Evolutionary conservation across 2,797 vertebrate genomes (phyloP), one percentile per base, ranked within the genome.

Genomic region (Paedocypris micromegethes): DNA sequence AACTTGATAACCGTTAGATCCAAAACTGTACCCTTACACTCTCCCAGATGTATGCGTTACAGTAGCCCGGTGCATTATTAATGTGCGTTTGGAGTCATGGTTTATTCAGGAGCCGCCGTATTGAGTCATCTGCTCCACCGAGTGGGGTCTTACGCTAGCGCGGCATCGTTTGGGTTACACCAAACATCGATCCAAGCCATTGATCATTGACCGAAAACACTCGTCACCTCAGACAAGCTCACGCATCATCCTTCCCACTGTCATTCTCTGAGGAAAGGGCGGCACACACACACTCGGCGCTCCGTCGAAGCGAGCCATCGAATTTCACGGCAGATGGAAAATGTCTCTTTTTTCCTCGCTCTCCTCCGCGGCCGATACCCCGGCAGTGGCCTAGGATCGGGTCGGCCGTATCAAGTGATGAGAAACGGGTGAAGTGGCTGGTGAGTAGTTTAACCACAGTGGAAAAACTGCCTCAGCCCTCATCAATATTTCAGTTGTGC

Each of bases 401-500:
- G 55, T n/a, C 6, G 64, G 48, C 56, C 54, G 41, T 87, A 88
- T 89, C 87, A 65, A 81, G 81, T 93, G 86, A 88, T 92, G 80
- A 86, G 86, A 87, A 88, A 81, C 81, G 84, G 76, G 74, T 85
- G 84, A 83, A 79, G 85, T 84, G 83, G 49, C 59, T 64, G 79
- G 83, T 81, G 59, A 84, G 86, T 88, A 64, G 68, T 64, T 63
- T 65, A 63, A 89, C 89, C 87, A 88, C 86, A 92, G 90, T 96
- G 93, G 93, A 96, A 95, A 92, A 92, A 91, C 82, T 81, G 84
- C 82, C 90, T 93, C 91, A 91, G 72, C 77, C 87, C 84, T 95
- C 91, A 97, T 96, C 91, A 96, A 95, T 97, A 94, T 91, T 97
- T 92, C 86, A 97, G 81, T 79, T 66, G 74, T 43, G 88, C 89